These are phyloP conservation scores for Papilio machaon DNA, from an alignment of 1,140 invertebrate species.

Conservation along the genomic window DNA sequence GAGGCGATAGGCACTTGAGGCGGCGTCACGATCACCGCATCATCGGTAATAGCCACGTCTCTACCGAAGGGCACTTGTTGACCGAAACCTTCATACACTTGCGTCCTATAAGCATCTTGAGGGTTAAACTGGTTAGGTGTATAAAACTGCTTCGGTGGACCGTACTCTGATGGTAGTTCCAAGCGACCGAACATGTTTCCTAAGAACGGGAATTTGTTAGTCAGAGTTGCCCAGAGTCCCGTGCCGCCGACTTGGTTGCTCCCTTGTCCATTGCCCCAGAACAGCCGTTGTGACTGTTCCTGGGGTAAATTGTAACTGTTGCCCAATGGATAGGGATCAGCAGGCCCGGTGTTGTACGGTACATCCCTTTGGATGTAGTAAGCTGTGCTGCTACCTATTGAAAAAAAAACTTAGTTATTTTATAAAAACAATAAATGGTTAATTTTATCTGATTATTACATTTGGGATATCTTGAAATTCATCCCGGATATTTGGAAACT, in stretches of 20 bases:
- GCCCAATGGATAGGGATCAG: constrained; percentile 59
- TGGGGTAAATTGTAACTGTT: constrained; percentile 53
- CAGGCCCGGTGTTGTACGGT: constrained; percentile 62
- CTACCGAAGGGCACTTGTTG: constrained; percentile 55
- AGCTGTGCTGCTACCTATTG: constrained; percentile 64
- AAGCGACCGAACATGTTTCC: constrained; percentile 72
- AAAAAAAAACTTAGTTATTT: constrained; percentile 44
- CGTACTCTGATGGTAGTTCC: constrained; percentile 63
- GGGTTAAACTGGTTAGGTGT: constrained; percentile 47
- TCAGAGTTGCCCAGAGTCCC: constrained; percentile 68
- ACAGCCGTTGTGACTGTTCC: constrained; percentile 68
- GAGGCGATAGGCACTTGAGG: constrained; percentile 63
- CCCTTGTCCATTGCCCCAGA: constrained; percentile 66
- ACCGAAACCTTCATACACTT: constrained; percentile 37
- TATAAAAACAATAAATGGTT: neutral
- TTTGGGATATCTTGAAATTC: too few species aligned
- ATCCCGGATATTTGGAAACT: neutral
- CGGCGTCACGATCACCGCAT: constrained; percentile 73
- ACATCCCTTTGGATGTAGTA: constrained; percentile 66
- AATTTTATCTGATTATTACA: too few species aligned
- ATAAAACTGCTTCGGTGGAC: constrained; percentile 51
- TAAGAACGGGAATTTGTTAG: constrained; percentile 75
- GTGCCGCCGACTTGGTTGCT: constrained; percentile 75
- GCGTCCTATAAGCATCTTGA: constrained; percentile 45
- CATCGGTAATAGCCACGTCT: constrained; percentile 73